Percentiles rank a stretch among this genome's conserved stretches.
Evolutionary conservation across 2,888 invertebrate species (phyloP).

Genomic region (Phalera bucephala): DNA sequence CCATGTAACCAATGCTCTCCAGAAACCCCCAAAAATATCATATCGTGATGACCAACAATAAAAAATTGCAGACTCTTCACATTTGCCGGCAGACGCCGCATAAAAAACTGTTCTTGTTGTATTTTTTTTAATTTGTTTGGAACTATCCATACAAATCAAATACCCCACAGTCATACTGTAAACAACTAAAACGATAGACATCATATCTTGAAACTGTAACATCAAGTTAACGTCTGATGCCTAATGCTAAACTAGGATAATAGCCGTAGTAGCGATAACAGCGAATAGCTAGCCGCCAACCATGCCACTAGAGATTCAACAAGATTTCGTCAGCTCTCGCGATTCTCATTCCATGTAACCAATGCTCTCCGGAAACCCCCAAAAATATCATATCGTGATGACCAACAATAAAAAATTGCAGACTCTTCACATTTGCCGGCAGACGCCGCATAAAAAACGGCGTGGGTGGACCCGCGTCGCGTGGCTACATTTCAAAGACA

Average conservation of each 20-base stretch:
- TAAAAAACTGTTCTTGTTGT: too few relatives aligned
- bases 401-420: constrained; percentile 29
- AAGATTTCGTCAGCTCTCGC: neutral
- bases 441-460: constrained; percentile 20
- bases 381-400: constrained; percentile 29
- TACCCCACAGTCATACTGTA: too few relatives aligned
- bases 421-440: constrained; percentile 24
- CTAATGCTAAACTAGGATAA: neutral
- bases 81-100: constrained; percentile 22
- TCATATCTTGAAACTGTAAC: too few relatives aligned
- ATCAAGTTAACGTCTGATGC: neutral
- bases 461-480: constrained; percentile 15
- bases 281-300: neutral
- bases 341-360: constrained; percentile 5
- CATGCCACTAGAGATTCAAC: neutral
- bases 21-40: constrained; percentile 29
- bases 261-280: neutral
- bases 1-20: constrained; percentile 14
- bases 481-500: constrained; percentile 9
- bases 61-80: constrained; percentile 26
- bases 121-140: too few relatives aligned
- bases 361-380: constrained; percentile 23
- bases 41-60: constrained; percentile 29
- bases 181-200: too few relatives aligned
- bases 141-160: too few relatives aligned